Conservation (phyloP, 2,888 invertebrate genomes). For the Latrodectus hesperus region DNA sequence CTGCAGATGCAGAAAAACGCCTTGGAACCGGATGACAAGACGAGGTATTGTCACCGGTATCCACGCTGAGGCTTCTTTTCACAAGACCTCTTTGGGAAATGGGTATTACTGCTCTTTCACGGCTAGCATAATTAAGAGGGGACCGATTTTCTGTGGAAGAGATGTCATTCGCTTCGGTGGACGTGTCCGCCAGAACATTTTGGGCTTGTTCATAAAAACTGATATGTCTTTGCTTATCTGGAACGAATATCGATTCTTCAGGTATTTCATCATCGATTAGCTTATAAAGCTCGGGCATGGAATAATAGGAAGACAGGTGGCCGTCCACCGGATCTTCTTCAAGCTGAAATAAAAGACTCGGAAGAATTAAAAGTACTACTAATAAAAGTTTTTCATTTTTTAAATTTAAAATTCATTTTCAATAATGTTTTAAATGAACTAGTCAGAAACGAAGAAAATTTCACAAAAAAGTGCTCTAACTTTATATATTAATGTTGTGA, state of each 20-base stretch:
- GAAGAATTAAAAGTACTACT: too few relatives aligned
- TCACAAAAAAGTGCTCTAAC: too few relatives aligned
- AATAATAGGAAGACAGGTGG: slow-evolving; percentile 70
- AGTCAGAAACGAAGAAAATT: too few relatives aligned
- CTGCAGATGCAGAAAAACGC: slow-evolving; percentile 70
- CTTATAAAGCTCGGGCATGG: slow-evolving; percentile 70
- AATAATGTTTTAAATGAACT: too few relatives aligned
- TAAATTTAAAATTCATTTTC: too few relatives aligned
- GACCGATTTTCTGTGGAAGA: slow-evolving; percentile 22
- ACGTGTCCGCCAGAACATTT: slow-evolving; percentile 36
- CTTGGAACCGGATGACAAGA: slow-evolving; percentile 53
- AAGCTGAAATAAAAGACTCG: slow-evolving; percentile 9
- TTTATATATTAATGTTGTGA: too few relatives aligned
- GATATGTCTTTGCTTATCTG: slow-evolving; percentile 37
- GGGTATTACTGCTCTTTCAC: slow-evolving; percentile 12
- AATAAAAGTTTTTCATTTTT: too few relatives aligned
- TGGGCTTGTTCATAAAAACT: slow-evolving; percentile 66
- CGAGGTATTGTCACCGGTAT: slow-evolving; percentile 61
- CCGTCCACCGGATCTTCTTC: slow-evolving; percentile 27
- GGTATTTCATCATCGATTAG: slow-evolving; percentile 34
- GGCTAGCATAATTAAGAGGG: slow-evolving; percentile 2
- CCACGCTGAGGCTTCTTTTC: slow-evolving; percentile 71
- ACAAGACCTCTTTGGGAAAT: slow-evolving; percentile 54
- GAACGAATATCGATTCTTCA: slow-evolving; percentile 27
- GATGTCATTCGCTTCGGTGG: slow-evolving; percentile 28